phyloP scores from a whole-genome alignment of 2,888 invertebrate species.

The Drosophila pullipes region DNA sequence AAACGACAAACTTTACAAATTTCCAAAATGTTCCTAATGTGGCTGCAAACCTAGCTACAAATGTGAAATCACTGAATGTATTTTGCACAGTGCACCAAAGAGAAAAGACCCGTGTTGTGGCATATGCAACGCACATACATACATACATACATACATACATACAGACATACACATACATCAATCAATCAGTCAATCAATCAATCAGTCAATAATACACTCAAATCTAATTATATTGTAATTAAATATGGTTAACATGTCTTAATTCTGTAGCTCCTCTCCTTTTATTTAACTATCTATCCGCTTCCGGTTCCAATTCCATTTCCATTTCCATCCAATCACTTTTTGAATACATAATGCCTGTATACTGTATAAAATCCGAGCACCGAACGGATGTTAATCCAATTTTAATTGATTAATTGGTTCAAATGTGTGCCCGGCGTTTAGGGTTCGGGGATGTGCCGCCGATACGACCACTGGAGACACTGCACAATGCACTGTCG shows the following conservation, averaged over 20 bases:
- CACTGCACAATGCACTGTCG: slow-evolving; percentile 98
- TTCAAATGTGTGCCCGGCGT: slow-evolving; percentile 74
- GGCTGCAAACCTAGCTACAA: neutral
- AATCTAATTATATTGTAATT: neutral
- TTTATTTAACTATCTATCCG: slow-evolving; percentile 1
- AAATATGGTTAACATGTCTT: slow-evolving; percentile 1
- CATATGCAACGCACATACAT: neutral
- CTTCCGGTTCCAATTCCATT: neutral
- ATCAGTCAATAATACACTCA: neutral
- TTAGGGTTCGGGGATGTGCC: slow-evolving; percentile 95
- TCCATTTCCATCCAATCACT: neutral
- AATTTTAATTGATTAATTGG: slow-evolving; percentile 1
- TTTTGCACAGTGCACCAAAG: neutral
- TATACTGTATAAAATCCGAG: neutral
- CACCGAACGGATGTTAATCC: neutral
- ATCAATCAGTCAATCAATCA: neutral
- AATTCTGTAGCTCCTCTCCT: neutral
- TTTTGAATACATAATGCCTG: neutral
- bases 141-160: neutral
- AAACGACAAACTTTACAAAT: neutral
- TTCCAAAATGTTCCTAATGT: neutral
- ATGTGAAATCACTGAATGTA: neutral
- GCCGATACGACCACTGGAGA: slow-evolving; percentile 97
- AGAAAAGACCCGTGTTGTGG: neutral
- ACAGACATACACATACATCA: neutral